Evolutionary conservation across 2,113 vertebrate genomes (phyloP).

Genomic region (Sciurus niger): DNA sequence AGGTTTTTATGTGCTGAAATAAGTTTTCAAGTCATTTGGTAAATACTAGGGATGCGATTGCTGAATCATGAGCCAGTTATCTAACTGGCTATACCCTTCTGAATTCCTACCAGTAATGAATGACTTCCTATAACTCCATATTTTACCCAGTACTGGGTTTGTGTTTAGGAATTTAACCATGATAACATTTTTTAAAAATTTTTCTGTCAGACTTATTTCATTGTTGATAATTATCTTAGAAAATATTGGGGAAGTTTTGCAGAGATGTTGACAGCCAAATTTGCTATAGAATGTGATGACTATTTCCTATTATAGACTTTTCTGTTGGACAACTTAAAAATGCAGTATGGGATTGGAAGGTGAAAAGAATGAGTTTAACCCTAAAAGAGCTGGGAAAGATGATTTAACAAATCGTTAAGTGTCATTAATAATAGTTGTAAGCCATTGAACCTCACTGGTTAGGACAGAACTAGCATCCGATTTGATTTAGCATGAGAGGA

Average conservation of each 20-base stretch:
- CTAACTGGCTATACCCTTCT: neutral
- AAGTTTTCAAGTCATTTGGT: neutral
- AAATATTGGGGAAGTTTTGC: neutral
- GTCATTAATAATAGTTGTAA: neutral
- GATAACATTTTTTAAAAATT: neutral
- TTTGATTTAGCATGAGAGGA: neutral
- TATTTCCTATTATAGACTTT: neutral
- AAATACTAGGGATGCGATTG: neutral
- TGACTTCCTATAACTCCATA: neutral
- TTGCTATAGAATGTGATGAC: neutral
- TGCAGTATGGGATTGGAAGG: fast-evolving
- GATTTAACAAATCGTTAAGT: neutral
- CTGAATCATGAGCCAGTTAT: neutral
- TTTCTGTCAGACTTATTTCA: neutral
- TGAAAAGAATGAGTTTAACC: neutral
- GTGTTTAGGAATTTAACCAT: neutral
- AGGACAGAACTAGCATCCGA: neutral
- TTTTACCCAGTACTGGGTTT: neutral
- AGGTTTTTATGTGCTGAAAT: neutral
- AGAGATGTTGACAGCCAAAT: neutral
- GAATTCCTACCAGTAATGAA: neutral
- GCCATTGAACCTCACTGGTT: neutral
- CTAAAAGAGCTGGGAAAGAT: neutral
- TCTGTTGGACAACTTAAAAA: neutral
- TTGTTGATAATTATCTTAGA: neutral